These are phyloP conservation scores for Rynchops niger DNA, from an alignment of 2,113 vertebrate species.

Conservation along the genomic window DNA sequence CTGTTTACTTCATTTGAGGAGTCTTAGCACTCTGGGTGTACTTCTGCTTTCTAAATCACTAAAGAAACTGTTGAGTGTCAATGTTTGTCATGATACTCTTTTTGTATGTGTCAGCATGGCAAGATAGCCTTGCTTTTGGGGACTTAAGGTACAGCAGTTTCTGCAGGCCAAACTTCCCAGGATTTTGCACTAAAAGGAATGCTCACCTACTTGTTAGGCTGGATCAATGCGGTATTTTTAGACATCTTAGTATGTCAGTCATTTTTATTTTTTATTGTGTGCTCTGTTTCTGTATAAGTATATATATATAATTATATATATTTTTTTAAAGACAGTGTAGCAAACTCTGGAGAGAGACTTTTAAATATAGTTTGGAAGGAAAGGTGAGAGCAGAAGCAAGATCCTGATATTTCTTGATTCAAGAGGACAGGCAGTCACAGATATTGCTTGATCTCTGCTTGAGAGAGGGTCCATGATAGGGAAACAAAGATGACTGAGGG, in stretches of 20 bases:
- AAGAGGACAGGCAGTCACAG: neutral
- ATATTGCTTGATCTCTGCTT: neutral
- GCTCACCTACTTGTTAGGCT: neutral
- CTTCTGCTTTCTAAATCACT: neutral
- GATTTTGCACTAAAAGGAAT: neutral
- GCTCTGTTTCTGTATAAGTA: neutral
- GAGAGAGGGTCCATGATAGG: too few relatives aligned
- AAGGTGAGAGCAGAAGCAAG: neutral
- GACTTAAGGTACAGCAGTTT: neutral
- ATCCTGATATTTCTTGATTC: neutral
- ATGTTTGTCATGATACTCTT: neutral
- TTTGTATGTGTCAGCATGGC: neutral
- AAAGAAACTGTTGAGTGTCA: rapidly evolving
- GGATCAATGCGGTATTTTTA: slow-evolving; percentile 48
- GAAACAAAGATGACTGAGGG: too few relatives aligned
- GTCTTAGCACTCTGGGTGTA: neutral
- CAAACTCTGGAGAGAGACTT: neutral
- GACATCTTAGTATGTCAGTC: neutral
- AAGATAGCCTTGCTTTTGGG: neutral
- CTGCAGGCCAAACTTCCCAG: neutral
- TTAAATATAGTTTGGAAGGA: neutral
- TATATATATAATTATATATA: neutral
- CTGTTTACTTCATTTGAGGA: neutral
- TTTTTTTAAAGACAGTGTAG: neutral
- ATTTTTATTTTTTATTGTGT: neutral